Base-by-base conservation (phyloP, 2,113 vertebrate genomes). In the Myiozetetes cayanensis region DNA sequence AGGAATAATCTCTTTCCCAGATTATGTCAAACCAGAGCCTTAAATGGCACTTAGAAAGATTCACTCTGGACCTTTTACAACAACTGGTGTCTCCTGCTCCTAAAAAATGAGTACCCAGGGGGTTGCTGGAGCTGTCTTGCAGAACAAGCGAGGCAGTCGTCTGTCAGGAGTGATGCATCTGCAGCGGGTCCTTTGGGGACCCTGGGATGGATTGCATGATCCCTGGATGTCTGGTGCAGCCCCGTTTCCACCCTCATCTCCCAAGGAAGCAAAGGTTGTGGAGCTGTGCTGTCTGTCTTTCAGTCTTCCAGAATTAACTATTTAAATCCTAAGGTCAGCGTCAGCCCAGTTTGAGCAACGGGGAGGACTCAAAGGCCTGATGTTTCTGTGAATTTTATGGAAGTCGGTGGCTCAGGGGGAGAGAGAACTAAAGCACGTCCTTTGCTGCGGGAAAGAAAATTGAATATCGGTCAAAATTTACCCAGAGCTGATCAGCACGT, bases 1-100 rank as follows among this genome's bases (percentile, higher is more conserved):
- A 91, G 25, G 61, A 85, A 63, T 82, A 49, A 82, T 92, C 31
- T 74, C 33, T 93, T 95, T 78, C 87, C 85, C 78, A 93, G 70
- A 41, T 52, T 41, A 41, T 85, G 70, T 50, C 62, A 58, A 81
- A 61, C 31, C 46, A 61, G 65, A 81, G 41, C n/a, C 37, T 93
- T 84, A 66, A 81, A 81, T 52, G 50, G 43, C 55, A 41, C 56
- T 62, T 56, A 14, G 25, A 49, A 85, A 46, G 53, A 65, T 43
- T 94, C 56, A 20, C 3, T 2, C 16, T 63, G 47, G 68, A 62
- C n/a, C 30, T 75, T 78, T n/a, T 58, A 62, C 30, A 78, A 5
- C 25, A 28, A 31, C n/a, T 44, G 4, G 23, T 50, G 77, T 84
- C 50, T 74, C 43, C 37, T 0, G 2, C 35, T 83, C 58, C 30